Evolutionary conservation across 92 coral and sea anemone genomes (phyloP), one percentile per base, ranked within the genome.

Genomic region (Zoanthus gigantus): DNA sequence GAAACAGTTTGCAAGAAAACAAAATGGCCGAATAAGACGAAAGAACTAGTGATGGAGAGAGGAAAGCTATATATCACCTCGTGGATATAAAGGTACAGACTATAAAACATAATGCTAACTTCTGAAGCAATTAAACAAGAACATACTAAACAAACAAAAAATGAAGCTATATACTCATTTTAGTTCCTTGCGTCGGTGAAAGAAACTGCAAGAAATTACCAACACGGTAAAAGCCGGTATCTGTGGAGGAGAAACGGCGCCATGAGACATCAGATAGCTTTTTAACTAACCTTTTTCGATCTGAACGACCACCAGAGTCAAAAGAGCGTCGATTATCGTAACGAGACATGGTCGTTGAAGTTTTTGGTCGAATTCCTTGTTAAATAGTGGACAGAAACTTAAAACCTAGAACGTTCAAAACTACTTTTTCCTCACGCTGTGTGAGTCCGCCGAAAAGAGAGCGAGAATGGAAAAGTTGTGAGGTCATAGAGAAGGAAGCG

Each of bases 301-400:
- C 99, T 71, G 99, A 97, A 77, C 99, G 99, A 73, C 97, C 98
- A 2, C 96, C 96, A 76, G 98, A 88, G 88, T 97, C 99, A 84
- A 95, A 97, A 15, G 96, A 93, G 69, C 98, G 98, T 77, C 95
- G 93, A 77, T 89, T 92, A 81, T 96, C 99, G 93, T 92, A 97
- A 75, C 99, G 93, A 92, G 98, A 95, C 99, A 97, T 97, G 58
- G 68, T 95, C 85, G 56, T 68, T 92, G 86, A 46, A 57, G 86
- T 78, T 85, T 90, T 88, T 42, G 53, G 90, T 85, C 66, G 85
- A 79, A 79, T 71, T 56, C 52, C 73, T 46, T 1, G 57, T 42
- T 29, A 81, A 81, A 17, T 13, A 37, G 9, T 56, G 85, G 63
- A 45, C 75, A 42, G 50, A 45, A 63, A 65, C 8, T 44, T 72